A percentile compares a stretch with the other conserved stretches of the same genome.
Evolutionary conservation across 2,888 invertebrate species (phyloP).

Genomic region (Xiphydria camelus): DNA sequence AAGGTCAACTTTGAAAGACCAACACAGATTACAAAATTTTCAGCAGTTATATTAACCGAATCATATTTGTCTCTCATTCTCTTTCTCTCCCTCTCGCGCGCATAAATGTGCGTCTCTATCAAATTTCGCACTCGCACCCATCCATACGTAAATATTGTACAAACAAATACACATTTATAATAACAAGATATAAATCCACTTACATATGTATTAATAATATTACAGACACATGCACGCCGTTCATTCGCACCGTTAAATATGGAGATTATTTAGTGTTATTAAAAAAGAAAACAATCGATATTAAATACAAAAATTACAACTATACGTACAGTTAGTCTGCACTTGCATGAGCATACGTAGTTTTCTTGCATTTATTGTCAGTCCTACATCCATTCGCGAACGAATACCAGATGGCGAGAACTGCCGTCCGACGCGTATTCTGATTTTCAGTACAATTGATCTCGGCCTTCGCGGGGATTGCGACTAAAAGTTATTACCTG

Average conservation of each 20-base stretch:
- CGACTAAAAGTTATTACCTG: no score
- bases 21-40: background rate
- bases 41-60: background rate
- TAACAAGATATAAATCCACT: constrained; percentile 51
- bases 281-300: constrained; percentile 14
- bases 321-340: constrained; percentile 15
- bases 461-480: no score
- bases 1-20: no score
- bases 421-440: no score
- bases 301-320: constrained; percentile 30
- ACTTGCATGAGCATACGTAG: no score
- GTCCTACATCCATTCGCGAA: no score
- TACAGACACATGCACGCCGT: constrained; percentile 43
- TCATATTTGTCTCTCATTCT: background rate
- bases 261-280: constrained; percentile 5
- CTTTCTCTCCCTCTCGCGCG: background rate
- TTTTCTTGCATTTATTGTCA: no score
- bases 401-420: no score
- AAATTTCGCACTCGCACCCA: constrained; percentile 15
- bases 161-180: constrained; percentile 49
- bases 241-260: constrained; percentile 44
- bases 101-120: no score
- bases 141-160: constrained; percentile 44
- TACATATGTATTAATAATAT: constrained; percentile 37
- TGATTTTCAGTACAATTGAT: no score